These are phyloP conservation scores for Gallinago stenura DNA, from an alignment of 2,797 vertebrate genomes.

Conservation along the genomic window DNA sequence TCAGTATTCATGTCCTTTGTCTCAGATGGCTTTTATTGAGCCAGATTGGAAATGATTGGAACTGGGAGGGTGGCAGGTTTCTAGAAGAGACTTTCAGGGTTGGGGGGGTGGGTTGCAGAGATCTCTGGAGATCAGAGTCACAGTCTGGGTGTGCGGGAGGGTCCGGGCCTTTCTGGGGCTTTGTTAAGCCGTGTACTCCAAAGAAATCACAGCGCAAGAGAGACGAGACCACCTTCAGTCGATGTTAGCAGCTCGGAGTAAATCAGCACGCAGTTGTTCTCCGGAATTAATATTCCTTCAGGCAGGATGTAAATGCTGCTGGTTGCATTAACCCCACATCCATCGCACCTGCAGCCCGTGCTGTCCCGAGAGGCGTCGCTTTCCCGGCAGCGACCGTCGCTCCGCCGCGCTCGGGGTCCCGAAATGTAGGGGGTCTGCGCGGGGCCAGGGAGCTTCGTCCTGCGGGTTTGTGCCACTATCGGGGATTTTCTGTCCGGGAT, in stretches of 20 bases:
- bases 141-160: not conserved
- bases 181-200: not conserved
- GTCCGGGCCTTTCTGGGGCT: not conserved
- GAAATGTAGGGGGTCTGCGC: rapidly evolving
- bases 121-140: not conserved
- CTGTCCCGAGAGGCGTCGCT: not conserved
- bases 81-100: not conserved
- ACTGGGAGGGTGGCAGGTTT: not conserved
- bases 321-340: not conserved
- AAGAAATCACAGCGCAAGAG: not conserved
- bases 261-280: not conserved
- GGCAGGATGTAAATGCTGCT: not conserved
- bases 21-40: conserved; percentile 26
- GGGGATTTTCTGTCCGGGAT: not conserved
- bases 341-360: rapidly evolving
- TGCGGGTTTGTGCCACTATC: not conserved
- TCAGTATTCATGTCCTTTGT: conserved; percentile 21
- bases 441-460: not conserved
- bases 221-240: not conserved
- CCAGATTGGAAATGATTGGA: not conserved
- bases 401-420: not conserved
- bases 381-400: not conserved
- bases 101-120: not conserved
- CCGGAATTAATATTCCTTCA: not conserved
- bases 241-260: not conserved